Evolutionary conservation across 2,888 invertebrate species (phyloP).

Genomic region (Tinea semifulvella): DNA sequence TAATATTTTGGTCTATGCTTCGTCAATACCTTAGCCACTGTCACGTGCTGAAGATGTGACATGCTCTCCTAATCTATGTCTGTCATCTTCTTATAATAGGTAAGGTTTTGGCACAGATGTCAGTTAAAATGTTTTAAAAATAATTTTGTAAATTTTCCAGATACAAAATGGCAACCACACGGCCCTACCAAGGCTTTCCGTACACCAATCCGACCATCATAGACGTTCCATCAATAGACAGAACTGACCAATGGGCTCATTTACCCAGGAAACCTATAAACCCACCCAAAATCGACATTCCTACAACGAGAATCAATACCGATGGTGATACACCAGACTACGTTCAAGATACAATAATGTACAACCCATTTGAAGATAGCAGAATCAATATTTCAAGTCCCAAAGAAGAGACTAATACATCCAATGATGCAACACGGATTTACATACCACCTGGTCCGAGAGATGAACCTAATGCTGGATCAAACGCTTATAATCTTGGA

Average conservation of each 20-base stretch:
- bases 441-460: constrained; percentile 3
- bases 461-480: not conserved
- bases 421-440: not conserved
- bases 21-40: too few relatives aligned
- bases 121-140: too few relatives aligned
- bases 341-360: constrained; percentile 49
- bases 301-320: not conserved
- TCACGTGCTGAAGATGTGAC: too few relatives aligned
- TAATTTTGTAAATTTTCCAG: too few relatives aligned
- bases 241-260: constrained; percentile 32
- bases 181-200: constrained; percentile 44
- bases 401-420: not conserved
- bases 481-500: too few relatives aligned
- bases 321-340: constrained; percentile 9
- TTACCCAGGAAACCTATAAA: constrained; percentile 30
- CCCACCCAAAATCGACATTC: constrained; percentile 11
- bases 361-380: constrained; percentile 45
- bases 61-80: too few relatives aligned
- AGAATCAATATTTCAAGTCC: constrained; percentile 29
- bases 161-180: constrained; percentile 3
- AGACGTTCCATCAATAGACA: constrained; percentile 33
- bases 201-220: constrained; percentile 33
- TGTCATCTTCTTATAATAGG: too few relatives aligned
- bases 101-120: too few relatives aligned
- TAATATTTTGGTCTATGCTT: too few relatives aligned